Base-by-base conservation (phyloP, 2,113 vertebrate genomes). In the Melanerpes aurifrons region DNA sequence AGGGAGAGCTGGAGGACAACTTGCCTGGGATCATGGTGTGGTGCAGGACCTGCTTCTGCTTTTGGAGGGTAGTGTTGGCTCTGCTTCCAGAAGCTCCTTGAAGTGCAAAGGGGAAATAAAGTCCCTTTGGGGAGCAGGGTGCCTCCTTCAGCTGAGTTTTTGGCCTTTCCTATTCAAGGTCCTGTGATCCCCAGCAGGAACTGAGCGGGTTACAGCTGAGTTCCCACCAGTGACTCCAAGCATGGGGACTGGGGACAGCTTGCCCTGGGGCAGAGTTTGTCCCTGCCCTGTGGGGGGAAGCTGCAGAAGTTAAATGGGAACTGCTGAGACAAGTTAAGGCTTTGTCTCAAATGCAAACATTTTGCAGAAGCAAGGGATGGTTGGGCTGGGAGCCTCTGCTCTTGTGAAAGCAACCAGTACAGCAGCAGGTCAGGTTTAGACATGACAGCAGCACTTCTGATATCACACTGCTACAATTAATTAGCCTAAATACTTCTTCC, bases 181-280 rank as follows among this genome's bases (percentile, higher is more conserved):
- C 50, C 54, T 6, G 3, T 72, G 94, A 73, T 76, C 56, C 84
- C 54, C 95, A 94, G 73, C 91, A 84, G 82, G 91, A 87, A 31
- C 47, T 57, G 14, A 58, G 66, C 1, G 1, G 32, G 58, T 71
- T 25, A 21, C 53, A 93, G 75, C 66, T 71, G 69, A 75, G 32
- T 89, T 94, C 95, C 92, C 92, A 95, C 62, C 78, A 92, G 53
- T 57, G 67, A 69, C 50, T 87, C 81, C 81, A 93, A 93, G 86
- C 5, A 1, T 1, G 1, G 26, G 57, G 20, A 58, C 64, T 31
- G 50, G 19, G 2, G 17, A 7, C 9, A n/a, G 37, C 54, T 94
- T 2, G 4, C 37, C 71, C 63, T 0, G 3, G 74, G 50, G 35
- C 85, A 82, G 35, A 84, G 59, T 31, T 83, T 83, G 56, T 19